phyloP scores from a whole-genome alignment of 2,888 invertebrate species.

The Piscicola geometra region DNA sequence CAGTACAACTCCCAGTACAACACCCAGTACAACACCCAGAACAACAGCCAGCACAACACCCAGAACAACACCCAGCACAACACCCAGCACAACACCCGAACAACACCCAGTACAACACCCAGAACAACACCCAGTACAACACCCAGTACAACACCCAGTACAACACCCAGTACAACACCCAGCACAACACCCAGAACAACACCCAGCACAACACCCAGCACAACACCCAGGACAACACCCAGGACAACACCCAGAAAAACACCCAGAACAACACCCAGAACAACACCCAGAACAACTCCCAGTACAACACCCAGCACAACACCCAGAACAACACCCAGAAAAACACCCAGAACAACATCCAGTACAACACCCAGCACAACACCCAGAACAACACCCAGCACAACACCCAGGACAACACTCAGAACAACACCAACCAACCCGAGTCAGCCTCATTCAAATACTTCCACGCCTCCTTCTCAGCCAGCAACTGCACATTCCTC shows the following conservation, averaged over 20 bases:
- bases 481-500: conserved; percentile 73
- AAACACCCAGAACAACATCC: background rate
- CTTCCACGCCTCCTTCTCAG: conserved; percentile 69
- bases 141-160: no score
- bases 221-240: no score
- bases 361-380: background rate
- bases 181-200: no score
- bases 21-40: no score
- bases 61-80: no score
- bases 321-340: background rate
- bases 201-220: no score
- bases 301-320: background rate
- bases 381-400: background rate
- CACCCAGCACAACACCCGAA: no score
- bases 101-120: no score
- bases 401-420: background rate
- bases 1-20: no score
- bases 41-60: no score
- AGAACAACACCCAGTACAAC: no score
- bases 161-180: no score
- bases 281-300: background rate
- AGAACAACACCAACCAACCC: background rate
- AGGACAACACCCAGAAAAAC: background rate
- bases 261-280: background rate
- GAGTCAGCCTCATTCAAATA: conserved; percentile 14